A percentile compares a stretch with the other conserved stretches of the same genome.
These are phyloP conservation scores for Epistrophe grossulariae DNA, from an alignment of 2,888 invertebrate genomes.

Conservation along the genomic window DNA sequence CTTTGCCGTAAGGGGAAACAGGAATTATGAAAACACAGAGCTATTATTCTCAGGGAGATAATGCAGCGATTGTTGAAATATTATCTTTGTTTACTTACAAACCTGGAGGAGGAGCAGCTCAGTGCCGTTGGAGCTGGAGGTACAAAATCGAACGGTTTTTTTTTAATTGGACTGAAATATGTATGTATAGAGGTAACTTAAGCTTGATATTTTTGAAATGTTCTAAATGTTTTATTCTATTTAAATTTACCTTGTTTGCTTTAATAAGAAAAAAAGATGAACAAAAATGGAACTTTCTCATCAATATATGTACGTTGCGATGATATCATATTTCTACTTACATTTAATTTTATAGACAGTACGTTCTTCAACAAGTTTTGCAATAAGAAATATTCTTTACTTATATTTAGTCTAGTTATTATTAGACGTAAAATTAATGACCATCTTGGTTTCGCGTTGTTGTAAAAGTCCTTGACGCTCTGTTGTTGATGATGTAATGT, in stretches of 20 bases:
- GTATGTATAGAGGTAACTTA: not conserved
- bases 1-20: constrained; percentile 42
- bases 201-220: not conserved
- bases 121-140: not conserved
- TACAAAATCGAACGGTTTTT: constrained; percentile 24
- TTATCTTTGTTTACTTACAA: constrained; percentile 41
- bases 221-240: not conserved
- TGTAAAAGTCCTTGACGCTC: too few relatives aligned
- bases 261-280: not conserved
- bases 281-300: not conserved
- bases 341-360: too few relatives aligned
- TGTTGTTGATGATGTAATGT: too few relatives aligned
- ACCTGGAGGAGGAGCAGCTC: not conserved
- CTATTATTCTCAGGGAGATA: constrained; percentile 49
- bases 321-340: not conserved
- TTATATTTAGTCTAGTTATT: too few relatives aligned
- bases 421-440: too few relatives aligned
- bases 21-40: constrained; percentile 42
- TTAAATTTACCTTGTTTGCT: not conserved
- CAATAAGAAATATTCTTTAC: too few relatives aligned
- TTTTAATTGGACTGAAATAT: not conserved
- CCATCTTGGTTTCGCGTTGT: too few relatives aligned
- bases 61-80: constrained; percentile 60
- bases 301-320: not conserved
- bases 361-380: too few relatives aligned